These are phyloP conservation scores for Macrotrachela quadricornifera DNA, from an alignment of 1,140 invertebrate genomes.

Conservation along the genomic window DNA sequence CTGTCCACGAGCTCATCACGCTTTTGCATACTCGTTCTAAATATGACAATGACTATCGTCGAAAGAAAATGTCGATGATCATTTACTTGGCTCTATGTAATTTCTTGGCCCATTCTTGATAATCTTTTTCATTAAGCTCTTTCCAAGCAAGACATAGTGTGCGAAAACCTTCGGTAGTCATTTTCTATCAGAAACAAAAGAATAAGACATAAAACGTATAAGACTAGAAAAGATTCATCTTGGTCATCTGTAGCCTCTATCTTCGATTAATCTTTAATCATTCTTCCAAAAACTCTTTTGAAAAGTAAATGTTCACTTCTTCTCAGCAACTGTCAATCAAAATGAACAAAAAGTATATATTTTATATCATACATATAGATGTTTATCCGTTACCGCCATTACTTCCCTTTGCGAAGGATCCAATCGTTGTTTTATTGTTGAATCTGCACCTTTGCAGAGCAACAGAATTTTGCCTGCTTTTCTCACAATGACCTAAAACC, in stretches of 20 bases:
- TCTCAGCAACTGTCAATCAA: too few species aligned
- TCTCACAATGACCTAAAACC: slow-evolving; percentile 1
- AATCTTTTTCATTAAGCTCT: slow-evolving; percentile 63
- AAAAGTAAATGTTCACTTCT: too few species aligned
- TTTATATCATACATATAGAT: slow-evolving; percentile 61
- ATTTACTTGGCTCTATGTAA: slow-evolving; percentile 67
- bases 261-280: too few species aligned
- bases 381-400: slow-evolving; percentile 49
- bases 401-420: slow-evolving; percentile 24
- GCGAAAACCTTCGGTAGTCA: slow-evolving; percentile 79
- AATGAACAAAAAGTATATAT: too few species aligned
- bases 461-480: not conserved
- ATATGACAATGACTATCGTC: too few species aligned
- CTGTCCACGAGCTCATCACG: not conserved
- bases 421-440: slow-evolving; percentile 51
- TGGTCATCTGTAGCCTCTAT: too few species aligned
- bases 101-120: slow-evolving; percentile 65
- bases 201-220: too few species aligned
- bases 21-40: slow-evolving; percentile 47
- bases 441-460: slow-evolving; percentile 7
- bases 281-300: too few species aligned
- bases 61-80: too few species aligned
- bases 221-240: too few species aligned
- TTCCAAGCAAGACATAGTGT: slow-evolving; percentile 65
- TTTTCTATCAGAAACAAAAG: too few species aligned